These are phyloP conservation scores for Phorcus lineatus DNA, from an alignment of 2,888 invertebrate genomes.

Conservation along the genomic window DNA sequence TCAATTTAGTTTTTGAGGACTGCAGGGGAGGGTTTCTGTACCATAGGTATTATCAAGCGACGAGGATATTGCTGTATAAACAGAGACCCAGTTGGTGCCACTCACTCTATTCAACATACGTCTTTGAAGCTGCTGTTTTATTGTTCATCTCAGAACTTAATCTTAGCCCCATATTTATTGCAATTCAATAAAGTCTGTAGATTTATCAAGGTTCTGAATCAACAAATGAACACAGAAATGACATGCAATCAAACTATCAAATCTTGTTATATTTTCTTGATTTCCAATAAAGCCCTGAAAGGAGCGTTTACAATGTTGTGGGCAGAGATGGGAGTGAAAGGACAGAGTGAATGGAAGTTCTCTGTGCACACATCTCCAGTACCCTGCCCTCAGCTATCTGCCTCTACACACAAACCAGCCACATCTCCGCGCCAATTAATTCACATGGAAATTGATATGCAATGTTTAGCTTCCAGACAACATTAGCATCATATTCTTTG, in stretches of 20 bases:
- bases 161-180: background rate
- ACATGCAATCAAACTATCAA: background rate
- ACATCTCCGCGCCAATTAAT: background rate
- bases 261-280: background rate
- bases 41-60: no score
- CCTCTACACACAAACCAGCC: background rate
- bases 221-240: background rate
- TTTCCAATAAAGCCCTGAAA: conserved; percentile 2
- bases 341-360: background rate
- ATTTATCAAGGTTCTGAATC: background rate
- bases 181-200: background rate
- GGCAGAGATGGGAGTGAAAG: background rate
- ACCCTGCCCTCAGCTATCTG: background rate
- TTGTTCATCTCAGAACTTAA: background rate
- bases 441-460: background rate
- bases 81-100: background rate
- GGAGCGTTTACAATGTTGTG: background rate
- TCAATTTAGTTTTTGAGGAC: no score
- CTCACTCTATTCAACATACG: background rate
- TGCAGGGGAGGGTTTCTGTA: no score
- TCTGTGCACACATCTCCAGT: background rate
- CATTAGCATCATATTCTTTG: background rate
- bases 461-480: background rate
- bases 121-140: background rate
- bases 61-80: no score